Conservation (phyloP, 2,113 vertebrate genomes). For the Ploceus nigricollis region DNA sequence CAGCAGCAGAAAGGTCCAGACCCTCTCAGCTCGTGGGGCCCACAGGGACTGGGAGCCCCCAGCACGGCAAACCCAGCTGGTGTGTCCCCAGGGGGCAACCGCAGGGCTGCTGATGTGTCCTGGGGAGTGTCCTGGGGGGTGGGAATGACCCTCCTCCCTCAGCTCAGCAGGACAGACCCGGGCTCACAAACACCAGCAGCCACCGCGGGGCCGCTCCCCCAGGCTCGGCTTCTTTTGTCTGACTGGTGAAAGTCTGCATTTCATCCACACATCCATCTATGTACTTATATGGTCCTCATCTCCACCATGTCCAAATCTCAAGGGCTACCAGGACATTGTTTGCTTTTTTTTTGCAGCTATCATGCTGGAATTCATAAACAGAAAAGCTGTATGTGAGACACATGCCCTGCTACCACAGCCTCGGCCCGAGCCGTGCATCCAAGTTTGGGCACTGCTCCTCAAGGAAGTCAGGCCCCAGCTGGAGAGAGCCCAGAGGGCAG, state of each 20-base stretch:
- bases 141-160: background rate
- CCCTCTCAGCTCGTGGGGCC: background rate
- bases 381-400: background rate
- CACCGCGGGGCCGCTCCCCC: fast-evolving
- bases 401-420: background rate
- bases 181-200: background rate
- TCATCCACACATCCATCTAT: background rate
- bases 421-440: background rate
- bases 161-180: background rate
- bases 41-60: background rate
- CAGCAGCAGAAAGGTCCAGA: background rate
- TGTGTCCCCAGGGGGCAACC: fast-evolving
- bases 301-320: background rate
- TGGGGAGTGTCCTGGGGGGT: fast-evolving
- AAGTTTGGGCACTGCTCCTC: constrained; percentile 2
- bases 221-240: background rate
- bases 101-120: fast-evolving
- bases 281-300: constrained; percentile 26
- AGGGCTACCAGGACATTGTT: background rate
- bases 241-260: background rate
- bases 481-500: background rate
- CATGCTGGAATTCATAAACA: constrained; percentile 33
- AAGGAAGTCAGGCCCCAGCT: background rate
- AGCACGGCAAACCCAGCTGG: fast-evolving
- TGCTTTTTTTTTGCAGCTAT: constrained; percentile 9